Conservation (phyloP, 2,113 vertebrate genomes). For the Neomonachus schauinslandi region DNA sequence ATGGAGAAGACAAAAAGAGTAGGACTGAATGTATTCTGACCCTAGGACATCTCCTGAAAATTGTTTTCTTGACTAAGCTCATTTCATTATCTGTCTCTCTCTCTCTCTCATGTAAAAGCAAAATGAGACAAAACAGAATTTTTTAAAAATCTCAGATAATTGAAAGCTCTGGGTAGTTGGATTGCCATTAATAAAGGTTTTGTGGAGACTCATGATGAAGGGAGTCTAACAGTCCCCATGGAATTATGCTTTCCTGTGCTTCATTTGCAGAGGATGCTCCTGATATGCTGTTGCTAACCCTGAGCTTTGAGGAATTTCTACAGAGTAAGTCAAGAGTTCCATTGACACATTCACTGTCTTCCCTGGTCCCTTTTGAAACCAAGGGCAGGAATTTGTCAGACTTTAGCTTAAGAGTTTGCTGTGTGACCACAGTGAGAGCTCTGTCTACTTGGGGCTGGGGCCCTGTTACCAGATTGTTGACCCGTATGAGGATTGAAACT, state of each 20-base stretch:
- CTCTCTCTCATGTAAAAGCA: slow-evolving; percentile 19
- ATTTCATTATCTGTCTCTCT: slow-evolving; percentile 39
- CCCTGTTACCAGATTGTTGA: slow-evolving; percentile 22
- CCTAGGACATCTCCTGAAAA: not conserved
- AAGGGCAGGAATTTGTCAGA: slow-evolving; percentile 12
- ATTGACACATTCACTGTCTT: slow-evolving; percentile 25
- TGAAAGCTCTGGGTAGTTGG: slow-evolving; percentile 19
- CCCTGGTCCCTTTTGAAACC: slow-evolving; percentile 19
- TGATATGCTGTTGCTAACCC: not conserved
- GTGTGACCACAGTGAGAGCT: not conserved
- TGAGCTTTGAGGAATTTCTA: slow-evolving; percentile 47
- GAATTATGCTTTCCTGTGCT: slow-evolving; percentile 33
- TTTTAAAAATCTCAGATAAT: not conserved
- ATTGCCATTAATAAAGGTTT: slow-evolving; percentile 18
- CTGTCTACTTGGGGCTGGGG: not conserved
- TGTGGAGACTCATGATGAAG: not conserved
- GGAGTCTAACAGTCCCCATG: not conserved
- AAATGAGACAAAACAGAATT: slow-evolving; percentile 51
- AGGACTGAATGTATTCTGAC: slow-evolving; percentile 42
- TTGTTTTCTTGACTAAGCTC: slow-evolving; percentile 55
- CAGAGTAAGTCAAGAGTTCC: slow-evolving; percentile 7
- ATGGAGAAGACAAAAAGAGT: slow-evolving; percentile 11
- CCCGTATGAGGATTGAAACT: not conserved
- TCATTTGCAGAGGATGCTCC: not conserved
- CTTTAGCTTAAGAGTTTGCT: slow-evolving; percentile 54